phyloP scores from a whole-genome alignment of 2,113 vertebrate genomes.

The Spermophilus dauricus region DNA sequence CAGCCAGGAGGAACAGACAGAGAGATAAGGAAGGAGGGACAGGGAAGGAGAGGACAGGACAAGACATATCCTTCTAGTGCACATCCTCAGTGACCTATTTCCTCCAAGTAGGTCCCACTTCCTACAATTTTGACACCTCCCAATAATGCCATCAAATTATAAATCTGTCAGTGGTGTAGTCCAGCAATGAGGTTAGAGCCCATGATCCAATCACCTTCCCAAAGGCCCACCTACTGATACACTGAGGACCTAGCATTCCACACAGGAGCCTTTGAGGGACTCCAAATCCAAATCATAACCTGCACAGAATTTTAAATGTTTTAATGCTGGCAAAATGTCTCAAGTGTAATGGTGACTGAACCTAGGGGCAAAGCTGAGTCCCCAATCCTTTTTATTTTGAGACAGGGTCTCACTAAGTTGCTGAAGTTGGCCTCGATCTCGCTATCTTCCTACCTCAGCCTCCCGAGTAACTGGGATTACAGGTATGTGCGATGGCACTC shows the following conservation, averaged over 20 bases:
- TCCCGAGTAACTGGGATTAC: too few relatives aligned
- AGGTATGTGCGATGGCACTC: too few relatives aligned
- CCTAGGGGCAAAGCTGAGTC: too few relatives aligned
- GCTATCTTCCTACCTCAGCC: too few relatives aligned
- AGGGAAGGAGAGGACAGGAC: background rate
- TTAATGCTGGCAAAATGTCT: slow-evolving; percentile 6
- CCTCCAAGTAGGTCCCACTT: background rate
- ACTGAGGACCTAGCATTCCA: background rate
- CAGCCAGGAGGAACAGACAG: background rate
- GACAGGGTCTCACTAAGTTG: too few relatives aligned
- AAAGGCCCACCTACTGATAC: background rate
- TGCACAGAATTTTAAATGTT: background rate
- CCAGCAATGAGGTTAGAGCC: background rate
- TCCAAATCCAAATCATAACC: background rate
- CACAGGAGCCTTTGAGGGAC: background rate
- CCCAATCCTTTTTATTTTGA: too few relatives aligned
- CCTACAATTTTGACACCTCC: background rate
- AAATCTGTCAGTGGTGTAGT: background rate
- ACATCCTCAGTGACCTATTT: background rate
- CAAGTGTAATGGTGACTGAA: background rate
- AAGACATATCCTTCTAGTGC: background rate
- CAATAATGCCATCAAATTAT: background rate
- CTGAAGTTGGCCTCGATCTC: too few relatives aligned
- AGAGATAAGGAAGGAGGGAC: background rate
- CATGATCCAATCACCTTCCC: background rate